A percentile compares a stretch with the other conserved stretches of the same genome.
Conservation (phyloP, 2,888 invertebrate genomes). For the Cabera pusaria region DNA sequence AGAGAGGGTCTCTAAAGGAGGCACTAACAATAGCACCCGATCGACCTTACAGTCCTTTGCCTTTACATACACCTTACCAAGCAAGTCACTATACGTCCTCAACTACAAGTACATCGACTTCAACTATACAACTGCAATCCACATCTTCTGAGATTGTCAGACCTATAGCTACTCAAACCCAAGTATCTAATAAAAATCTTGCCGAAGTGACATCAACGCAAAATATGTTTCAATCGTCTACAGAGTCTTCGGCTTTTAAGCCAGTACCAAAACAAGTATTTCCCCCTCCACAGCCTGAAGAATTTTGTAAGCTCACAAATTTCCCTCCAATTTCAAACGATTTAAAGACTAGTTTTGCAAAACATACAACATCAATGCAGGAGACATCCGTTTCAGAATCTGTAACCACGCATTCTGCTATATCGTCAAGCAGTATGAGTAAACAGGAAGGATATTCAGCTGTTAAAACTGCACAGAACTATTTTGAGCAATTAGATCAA, state of each 20-base stretch:
- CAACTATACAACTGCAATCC: conserved; percentile 26
- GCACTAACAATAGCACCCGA: conserved; percentile 86
- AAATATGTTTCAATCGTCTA: conserved; percentile 66
- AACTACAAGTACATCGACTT: conserved; percentile 40
- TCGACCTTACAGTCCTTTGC: conserved; percentile 83
- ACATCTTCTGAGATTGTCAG: conserved; percentile 56
- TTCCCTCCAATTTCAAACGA: conserved; percentile 68
- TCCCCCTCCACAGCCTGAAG: conserved; percentile 61
- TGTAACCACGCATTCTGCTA: conserved; percentile 48
- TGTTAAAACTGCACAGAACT: conserved; percentile 66
- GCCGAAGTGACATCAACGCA: conserved; percentile 63
- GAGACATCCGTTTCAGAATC: conserved; percentile 57
- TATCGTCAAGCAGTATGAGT: conserved; percentile 45
- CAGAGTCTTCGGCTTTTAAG: conserved; percentile 72
- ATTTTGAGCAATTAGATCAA: conserved; percentile 69
- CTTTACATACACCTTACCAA: conserved; percentile 68
- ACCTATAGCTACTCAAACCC: conserved; percentile 62
- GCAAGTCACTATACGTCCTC: conserved; percentile 52
- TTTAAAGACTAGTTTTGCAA: conserved; percentile 58
- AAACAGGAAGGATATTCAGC: conserved; percentile 62
- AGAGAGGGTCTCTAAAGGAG: conserved; percentile 78
- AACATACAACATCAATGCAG: conserved; percentile 51
- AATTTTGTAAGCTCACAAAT: conserved; percentile 55
- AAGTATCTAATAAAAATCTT: conserved; percentile 50
- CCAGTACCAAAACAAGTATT: conserved; percentile 74